Conservation (phyloP, 2,797 vertebrate genomes). For the Benthosema pterotum region DNA sequence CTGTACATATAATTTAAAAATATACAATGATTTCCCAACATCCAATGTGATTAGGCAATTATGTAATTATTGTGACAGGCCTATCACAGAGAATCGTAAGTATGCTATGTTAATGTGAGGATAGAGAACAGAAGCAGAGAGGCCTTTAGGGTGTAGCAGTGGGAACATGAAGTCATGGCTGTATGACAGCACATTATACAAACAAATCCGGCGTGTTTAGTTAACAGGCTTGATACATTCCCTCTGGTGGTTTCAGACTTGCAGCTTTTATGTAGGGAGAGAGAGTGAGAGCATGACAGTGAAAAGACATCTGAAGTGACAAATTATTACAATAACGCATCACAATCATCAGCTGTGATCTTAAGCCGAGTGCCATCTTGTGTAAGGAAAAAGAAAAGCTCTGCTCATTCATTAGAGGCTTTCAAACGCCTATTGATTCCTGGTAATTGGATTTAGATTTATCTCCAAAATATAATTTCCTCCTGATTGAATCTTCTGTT, state of each 20-base stretch:
- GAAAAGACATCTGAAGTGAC: constrained; percentile 4
- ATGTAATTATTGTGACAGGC: too few species aligned
- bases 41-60: too few species aligned
- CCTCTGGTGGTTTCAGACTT: not conserved
- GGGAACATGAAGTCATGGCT: not conserved
- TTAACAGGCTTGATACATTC: constrained; percentile 4
- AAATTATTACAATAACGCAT: constrained; percentile 9
- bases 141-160: not conserved
- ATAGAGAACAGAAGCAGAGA: not conserved
- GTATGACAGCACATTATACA: not conserved
- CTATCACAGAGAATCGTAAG: too few species aligned
- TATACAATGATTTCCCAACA: too few species aligned
- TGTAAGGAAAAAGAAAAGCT: not conserved
- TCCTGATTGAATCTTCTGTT: constrained; percentile 10
- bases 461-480: constrained; percentile 16
- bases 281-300: constrained; percentile 1
- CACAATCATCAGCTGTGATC: not conserved
- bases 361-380: not conserved
- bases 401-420: not conserved
- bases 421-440: too few species aligned
- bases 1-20: too few species aligned
- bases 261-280: not conserved
- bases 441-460: constrained; percentile 8
- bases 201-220: constrained; percentile 1
- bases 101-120: constrained; percentile 3